phyloP scores from a whole-genome alignment of 2,888 invertebrate genomes.

The Melieria omissa region DNA sequence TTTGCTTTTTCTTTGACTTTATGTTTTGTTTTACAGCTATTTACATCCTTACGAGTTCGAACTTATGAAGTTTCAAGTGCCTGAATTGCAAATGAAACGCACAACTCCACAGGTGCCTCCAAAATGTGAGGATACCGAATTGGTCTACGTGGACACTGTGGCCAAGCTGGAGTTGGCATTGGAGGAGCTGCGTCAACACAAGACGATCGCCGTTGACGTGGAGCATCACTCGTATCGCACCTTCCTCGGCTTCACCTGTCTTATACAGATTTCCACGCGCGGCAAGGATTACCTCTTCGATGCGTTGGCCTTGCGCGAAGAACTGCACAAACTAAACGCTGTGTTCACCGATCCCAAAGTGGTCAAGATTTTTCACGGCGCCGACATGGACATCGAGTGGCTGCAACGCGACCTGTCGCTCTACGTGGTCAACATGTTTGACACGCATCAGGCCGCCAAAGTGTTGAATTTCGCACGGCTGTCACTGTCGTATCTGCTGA shows the following conservation, averaged over 20 bases:
- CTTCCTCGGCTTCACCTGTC: conserved; percentile 93
- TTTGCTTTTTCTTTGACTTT: conserved; percentile 41
- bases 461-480: conserved; percentile 76
- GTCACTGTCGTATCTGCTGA: conserved; percentile 82
- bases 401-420: conserved; percentile 94
- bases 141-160: conserved; percentile 76
- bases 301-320: conserved; percentile 82
- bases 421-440: conserved; percentile 97
- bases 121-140: conserved; percentile 73
- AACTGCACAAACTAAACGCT: conserved; percentile 85
- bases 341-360: conserved; percentile 90
- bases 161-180: conserved; percentile 75
- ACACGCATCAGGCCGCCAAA: conserved; percentile 90
- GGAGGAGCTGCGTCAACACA: conserved; percentile 73
- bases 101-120: conserved; percentile 66
- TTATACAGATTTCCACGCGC: conserved; percentile 92
- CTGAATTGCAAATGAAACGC: conserved; percentile 68
- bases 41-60: conserved; percentile 92
- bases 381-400: conserved; percentile 89
- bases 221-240: conserved; percentile 93
- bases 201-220: conserved; percentile 89
- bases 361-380: conserved; percentile 95
- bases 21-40: conserved; percentile 69
- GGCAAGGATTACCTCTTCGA: conserved; percentile 89
- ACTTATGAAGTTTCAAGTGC: conserved; percentile 77